Evolutionary conservation across 2,113 vertebrate species (phyloP), one percentile per base, ranked within the genome.

Genomic region (Actenoides lindsayi): DNA sequence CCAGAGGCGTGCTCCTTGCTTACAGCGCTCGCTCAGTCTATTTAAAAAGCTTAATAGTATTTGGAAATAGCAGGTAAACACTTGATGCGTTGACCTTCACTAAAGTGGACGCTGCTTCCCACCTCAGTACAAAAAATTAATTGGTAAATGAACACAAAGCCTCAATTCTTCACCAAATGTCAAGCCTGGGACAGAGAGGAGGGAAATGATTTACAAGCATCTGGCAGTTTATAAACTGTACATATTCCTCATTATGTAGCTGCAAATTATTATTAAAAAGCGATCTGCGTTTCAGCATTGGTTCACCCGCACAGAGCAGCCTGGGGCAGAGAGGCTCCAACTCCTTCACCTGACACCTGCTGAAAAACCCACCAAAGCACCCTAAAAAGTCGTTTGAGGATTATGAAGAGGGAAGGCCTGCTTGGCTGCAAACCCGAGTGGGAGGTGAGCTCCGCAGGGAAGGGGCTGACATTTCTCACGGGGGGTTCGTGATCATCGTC

Each of bases 121-220:
- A 33, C 74, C 53, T 59, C 82, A 2, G n/a, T 19, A 60, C 65
- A 50, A 71, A 50, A 78, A 87, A 91, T 89, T 90, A 87, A 53
- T 67, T 24, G 57, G 78, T 67, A 84, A 94, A 90, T 19, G 82
- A 94, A 59, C 60, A 89, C 60, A 44, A 84, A 90, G 81, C 83
- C 85, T 84, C 81, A 57, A 31, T 75, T 70, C 70, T 62, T 82
- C 92, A 84, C 24, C 87, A 94, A 75, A 89, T 84, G 81, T 79
- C 92, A 93, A 71, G 67, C 15, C 57, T 57, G 76, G 71, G 76
- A 79, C 24, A 28, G 87, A 76, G 68, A 87, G 69, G 77, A 63
- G 16, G 70, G 62, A 90, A 88, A 82, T 57, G 3, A 92, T 87
- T 94, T 74, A 44, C 81, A 87, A 84, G 56, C 73, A 86, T 46